Evolutionary conservation across 1,140 invertebrate genomes (phyloP).

Genomic region (Apis dorsata): DNA sequence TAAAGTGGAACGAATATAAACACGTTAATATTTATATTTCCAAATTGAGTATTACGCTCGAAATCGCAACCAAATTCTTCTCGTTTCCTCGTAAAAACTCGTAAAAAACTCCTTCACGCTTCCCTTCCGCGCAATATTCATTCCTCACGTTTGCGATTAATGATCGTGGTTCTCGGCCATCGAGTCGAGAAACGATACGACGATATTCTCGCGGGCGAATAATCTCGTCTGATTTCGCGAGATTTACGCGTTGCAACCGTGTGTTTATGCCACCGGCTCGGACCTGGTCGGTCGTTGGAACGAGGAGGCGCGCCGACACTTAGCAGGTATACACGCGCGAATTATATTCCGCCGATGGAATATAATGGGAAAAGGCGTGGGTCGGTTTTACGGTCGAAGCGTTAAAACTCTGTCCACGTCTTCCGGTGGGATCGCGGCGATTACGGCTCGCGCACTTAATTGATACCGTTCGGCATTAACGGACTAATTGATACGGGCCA

Average conservation of each 20-base stretch:
- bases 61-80: background rate
- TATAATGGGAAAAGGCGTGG: constrained; percentile 9
- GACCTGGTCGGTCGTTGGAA: constrained; percentile 38
- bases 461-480: constrained; percentile 19
- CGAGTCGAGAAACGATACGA: constrained; percentile 62
- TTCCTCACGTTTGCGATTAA: constrained; percentile 51
- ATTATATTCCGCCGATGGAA: constrained; percentile 36
- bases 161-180: constrained; percentile 74
- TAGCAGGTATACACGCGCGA: background rate
- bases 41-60: too few species aligned
- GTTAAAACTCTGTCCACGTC: background rate
- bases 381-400: constrained; percentile 17
- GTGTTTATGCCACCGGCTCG: constrained; percentile 61
- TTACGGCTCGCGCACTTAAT: background rate
- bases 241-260: constrained; percentile 46
- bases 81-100: too few species aligned
- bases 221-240: constrained; percentile 39
- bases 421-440: background rate
- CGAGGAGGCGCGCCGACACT: constrained; percentile 9
- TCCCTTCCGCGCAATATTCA: background rate
- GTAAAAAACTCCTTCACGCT: background rate
- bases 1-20: too few species aligned
- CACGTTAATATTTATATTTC: too few species aligned
- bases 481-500: constrained; percentile 30
- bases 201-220: constrained; percentile 39